Evolutionary conservation across 35 echinoderm and acorn worm genomes (phyloP).

Genomic region (Amphiura filiformis): DNA sequence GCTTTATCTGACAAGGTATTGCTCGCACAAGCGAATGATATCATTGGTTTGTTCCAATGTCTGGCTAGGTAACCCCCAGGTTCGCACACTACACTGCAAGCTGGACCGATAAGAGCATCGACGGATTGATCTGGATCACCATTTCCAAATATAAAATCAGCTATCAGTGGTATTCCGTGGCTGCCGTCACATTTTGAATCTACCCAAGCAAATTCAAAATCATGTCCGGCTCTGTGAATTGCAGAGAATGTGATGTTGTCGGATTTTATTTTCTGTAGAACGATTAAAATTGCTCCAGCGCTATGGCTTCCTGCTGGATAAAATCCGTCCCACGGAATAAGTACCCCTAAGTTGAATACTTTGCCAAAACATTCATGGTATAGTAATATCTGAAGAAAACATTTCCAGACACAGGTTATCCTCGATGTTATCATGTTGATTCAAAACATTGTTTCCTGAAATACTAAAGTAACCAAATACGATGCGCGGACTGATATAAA

Average conservation of each 20-base stretch:
- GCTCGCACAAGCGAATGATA: slow-evolving; percentile 65
- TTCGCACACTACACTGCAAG: slow-evolving; percentile 70
- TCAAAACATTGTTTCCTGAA: no score
- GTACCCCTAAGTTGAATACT: slow-evolving; percentile 22
- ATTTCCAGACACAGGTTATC: no score
- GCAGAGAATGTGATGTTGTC: neutral
- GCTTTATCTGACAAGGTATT: slow-evolving; percentile 51
- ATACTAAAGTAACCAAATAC: no score
- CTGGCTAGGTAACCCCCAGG: slow-evolving; percentile 57
- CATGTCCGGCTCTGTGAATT: slow-evolving; percentile 21
- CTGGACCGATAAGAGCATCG: slow-evolving; percentile 64
- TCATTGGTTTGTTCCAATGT: slow-evolving; percentile 59
- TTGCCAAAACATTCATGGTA: no score
- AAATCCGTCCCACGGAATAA: slow-evolving; percentile 54
- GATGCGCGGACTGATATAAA: no score
- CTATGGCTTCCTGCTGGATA: slow-evolving; percentile 36
- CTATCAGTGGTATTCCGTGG: slow-evolving; percentile 21
- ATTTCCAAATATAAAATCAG: slow-evolving; percentile 30
- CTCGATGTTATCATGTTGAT: no score
- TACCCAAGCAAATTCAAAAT: slow-evolving; percentile 51
- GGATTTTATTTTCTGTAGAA: neutral
- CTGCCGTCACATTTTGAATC: slow-evolving; percentile 48
- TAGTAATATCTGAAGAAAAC: no score
- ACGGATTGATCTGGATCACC: slow-evolving; percentile 15
- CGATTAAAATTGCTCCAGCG: slow-evolving; percentile 26